A percentile compares a stretch with the other conserved stretches of the same genome.
These are phyloP conservation scores for Drosophila tristis DNA, from an alignment of 1,140 invertebrate species.

Conservation along the genomic window DNA sequence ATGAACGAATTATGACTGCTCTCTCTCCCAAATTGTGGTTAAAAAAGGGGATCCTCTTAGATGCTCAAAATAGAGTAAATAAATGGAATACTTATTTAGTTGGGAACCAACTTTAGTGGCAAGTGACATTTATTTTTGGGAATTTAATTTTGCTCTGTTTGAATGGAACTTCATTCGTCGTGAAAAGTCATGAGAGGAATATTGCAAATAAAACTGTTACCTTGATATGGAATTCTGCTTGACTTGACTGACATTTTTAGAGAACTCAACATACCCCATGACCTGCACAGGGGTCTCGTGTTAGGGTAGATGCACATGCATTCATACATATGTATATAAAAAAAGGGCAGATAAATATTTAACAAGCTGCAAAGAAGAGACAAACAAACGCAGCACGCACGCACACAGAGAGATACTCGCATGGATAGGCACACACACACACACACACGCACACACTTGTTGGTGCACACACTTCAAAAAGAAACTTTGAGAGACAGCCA, in stretches of 20 bases:
- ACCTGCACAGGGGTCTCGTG: conserved; percentile 4
- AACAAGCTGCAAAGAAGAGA: conserved; percentile 52
- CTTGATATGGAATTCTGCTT: too few species aligned
- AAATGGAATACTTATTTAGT: too few species aligned
- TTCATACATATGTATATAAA: conserved; percentile 8
- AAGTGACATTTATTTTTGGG: too few species aligned
- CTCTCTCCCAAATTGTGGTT: not conserved
- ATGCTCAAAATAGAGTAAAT: too few species aligned
- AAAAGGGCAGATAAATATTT: conserved; percentile 63
- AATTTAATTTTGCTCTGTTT: too few species aligned
- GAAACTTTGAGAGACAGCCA: conserved; percentile 22
- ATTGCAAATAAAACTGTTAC: too few species aligned
- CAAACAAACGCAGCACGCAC: conserved; percentile 28
- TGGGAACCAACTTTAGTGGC: too few species aligned
- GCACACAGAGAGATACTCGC: not conserved
- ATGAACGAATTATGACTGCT: not conserved
- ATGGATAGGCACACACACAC: not conserved
- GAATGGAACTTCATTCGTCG: too few species aligned
- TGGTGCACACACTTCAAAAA: conserved; percentile 20
- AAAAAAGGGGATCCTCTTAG: not conserved
- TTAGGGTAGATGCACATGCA: conserved; percentile 16
- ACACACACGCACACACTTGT: conserved; percentile 5
- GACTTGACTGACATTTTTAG: too few species aligned
- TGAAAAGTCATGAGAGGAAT: too few species aligned
- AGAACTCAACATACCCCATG: conserved; percentile 6